Evolutionary conservation across 2,113 vertebrate genomes (phyloP).

Genomic region (Canis aureus): DNA sequence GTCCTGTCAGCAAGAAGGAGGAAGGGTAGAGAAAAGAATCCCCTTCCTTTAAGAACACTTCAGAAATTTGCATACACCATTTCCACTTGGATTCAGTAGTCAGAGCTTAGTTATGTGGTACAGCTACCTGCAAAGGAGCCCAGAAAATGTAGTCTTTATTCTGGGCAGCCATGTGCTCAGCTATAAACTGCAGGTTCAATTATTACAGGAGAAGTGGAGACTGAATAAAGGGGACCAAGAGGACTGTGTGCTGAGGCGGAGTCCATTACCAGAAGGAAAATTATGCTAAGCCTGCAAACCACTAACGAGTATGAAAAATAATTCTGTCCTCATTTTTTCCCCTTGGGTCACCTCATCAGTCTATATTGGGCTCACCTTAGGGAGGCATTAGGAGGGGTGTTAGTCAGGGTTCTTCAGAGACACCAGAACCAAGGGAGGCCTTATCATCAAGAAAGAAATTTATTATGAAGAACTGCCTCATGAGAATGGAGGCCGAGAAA

Average conservation of each 20-base stretch:
- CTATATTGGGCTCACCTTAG: background rate
- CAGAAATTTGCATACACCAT: background rate
- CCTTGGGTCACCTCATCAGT: background rate
- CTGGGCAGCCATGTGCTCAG: background rate
- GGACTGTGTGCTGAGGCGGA: background rate
- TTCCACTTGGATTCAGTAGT: background rate
- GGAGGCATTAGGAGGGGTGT: background rate
- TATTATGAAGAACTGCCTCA: background rate
- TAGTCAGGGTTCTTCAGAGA: background rate
- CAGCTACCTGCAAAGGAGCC: background rate
- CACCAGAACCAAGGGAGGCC: background rate
- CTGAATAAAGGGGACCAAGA: background rate
- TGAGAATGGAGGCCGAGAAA: too few relatives aligned
- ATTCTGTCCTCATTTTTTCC: background rate
- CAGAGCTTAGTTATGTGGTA: background rate
- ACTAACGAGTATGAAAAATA: background rate
- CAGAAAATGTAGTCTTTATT: background rate
- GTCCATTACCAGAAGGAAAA: background rate
- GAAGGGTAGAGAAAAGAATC: background rate
- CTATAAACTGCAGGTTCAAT: background rate
- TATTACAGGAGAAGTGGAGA: background rate
- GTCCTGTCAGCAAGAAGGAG: background rate
- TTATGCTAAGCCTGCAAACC: background rate
- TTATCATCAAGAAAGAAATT: background rate
- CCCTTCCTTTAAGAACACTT: background rate